phyloP scores from a whole-genome alignment of 2,113 vertebrate genomes.

The Setophaga petechia region DNA sequence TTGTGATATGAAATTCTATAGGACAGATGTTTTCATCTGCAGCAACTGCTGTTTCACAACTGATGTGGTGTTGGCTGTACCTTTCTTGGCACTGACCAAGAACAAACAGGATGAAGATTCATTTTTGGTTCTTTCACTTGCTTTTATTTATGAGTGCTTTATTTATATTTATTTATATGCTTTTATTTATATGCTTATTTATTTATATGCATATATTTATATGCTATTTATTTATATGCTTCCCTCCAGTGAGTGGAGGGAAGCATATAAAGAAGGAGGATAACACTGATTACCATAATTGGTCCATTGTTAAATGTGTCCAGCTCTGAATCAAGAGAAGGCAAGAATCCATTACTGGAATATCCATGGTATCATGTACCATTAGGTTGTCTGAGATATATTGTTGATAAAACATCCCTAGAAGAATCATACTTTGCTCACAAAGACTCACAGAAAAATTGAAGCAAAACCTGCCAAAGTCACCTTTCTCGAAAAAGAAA shows the following conservation, averaged over 20 bases:
- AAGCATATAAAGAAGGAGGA: not conserved
- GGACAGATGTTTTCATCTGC: conserved; percentile 2
- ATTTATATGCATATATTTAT: no score
- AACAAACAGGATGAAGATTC: not conserved
- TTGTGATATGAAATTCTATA: not conserved
- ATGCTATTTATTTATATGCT: no score
- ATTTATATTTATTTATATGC: no score
- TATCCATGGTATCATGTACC: not conserved
- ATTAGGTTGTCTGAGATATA: not conserved
- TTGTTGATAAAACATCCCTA: not conserved
- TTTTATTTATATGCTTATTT: no score
- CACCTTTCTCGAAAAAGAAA: not conserved
- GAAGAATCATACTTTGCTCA: not conserved
- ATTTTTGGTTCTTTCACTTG: not conserved
- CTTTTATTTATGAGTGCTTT: not conserved
- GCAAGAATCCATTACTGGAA: not conserved
- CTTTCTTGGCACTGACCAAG: not conserved
- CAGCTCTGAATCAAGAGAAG: not conserved
- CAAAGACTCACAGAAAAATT: not conserved
- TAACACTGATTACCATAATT: not conserved
- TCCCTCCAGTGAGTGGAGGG: not conserved
- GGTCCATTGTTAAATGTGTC: not conserved
- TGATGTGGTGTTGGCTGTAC: not conserved
- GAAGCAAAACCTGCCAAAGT: not conserved
- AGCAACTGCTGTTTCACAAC: not conserved